Conservation (phyloP, 2,113 vertebrate species). For the Epinephelus lanceolatus region DNA sequence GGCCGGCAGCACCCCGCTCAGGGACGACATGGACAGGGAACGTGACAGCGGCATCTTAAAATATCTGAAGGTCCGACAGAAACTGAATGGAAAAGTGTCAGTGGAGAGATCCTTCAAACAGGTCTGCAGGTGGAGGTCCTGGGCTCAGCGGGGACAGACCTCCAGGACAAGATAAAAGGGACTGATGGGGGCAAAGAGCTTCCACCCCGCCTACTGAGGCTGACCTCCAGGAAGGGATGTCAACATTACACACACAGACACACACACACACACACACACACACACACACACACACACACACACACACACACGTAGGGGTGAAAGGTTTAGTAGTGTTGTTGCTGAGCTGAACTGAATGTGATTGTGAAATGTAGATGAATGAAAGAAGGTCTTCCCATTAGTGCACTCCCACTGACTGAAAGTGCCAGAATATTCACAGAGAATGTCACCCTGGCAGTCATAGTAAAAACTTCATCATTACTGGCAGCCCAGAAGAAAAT, state of each 20-base stretch:
- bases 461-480: too few species aligned
- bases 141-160: constrained; percentile 15
- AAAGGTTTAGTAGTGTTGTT: constrained; percentile 27
- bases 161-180: constrained; percentile 28
- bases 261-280: constrained; percentile 14
- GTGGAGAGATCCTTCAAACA: neutral
- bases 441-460: neutral
- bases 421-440: neutral
- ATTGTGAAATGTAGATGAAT: constrained; percentile 33
- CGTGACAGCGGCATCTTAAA: constrained; percentile 89
- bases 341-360: constrained; percentile 6
- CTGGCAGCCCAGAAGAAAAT: too few species aligned
- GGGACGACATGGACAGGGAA: constrained; percentile 93
- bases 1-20: constrained; percentile 88
- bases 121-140: constrained; percentile 23
- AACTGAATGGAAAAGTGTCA: neutral
- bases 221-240: constrained; percentile 12
- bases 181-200: constrained; percentile 7
- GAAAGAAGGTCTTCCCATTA: neutral
- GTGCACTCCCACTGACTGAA: neutral
- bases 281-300: constrained; percentile 10
- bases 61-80: neutral
- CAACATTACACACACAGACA: constrained; percentile 14
- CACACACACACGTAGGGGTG: constrained; percentile 10
- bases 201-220: constrained; percentile 36